These are phyloP conservation scores for Erebia palarica DNA, from an alignment of 2,888 invertebrate genomes.

Conservation along the genomic window DNA sequence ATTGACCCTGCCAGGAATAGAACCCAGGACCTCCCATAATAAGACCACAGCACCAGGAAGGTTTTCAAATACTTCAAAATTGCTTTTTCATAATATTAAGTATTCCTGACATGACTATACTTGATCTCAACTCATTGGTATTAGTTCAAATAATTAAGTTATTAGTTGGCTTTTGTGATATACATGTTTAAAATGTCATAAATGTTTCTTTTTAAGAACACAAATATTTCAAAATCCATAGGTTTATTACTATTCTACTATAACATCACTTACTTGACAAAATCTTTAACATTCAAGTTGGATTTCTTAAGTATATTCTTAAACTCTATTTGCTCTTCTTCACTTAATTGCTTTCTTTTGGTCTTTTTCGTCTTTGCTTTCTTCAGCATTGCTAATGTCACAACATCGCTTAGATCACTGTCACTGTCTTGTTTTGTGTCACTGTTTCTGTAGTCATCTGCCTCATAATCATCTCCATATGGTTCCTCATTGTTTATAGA, in stretches of 20 bases:
- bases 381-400: constrained; percentile 65
- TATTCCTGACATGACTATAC: no score
- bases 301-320: constrained; percentile 57
- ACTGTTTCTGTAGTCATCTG: constrained; percentile 46
- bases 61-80: no score
- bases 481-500: constrained; percentile 55
- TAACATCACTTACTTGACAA: constrained; percentile 49
- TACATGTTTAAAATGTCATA: no score
- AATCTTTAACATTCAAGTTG: constrained; percentile 68
- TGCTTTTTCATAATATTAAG: no score
- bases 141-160: no score
- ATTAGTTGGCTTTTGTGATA: no score
- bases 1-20: no score
- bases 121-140: no score
- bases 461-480: constrained; percentile 50
- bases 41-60: no score
- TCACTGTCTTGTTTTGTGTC: constrained; percentile 47
- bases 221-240: no score
- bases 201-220: no score
- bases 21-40: no score
- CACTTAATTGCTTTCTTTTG: constrained; percentile 52
- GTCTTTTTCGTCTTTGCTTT: constrained; percentile 56
- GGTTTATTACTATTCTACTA: not conserved
- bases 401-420: constrained; percentile 57
- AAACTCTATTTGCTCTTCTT: constrained; percentile 57